Evolutionary conservation across 2,797 vertebrate genomes (phyloP), one percentile per base, ranked within the genome.

Genomic region (Gallinago stenura): DNA sequence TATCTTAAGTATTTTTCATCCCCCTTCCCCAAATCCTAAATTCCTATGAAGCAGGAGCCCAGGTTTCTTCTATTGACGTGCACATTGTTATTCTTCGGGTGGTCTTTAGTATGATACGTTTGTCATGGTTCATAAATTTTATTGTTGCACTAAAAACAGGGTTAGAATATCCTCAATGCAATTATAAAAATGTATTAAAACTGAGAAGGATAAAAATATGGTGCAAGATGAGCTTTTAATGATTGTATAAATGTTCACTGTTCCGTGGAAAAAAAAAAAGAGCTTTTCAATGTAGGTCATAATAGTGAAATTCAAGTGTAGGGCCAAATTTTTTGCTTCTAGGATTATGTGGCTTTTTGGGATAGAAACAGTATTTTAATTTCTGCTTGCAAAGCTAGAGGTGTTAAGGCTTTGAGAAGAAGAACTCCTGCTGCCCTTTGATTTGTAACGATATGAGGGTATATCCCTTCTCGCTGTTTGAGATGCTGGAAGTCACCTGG

Each of bases 141-240:
- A 98, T 98, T 96, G 98, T 97, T 98, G 97, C 97, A 98, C 97
- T 98, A 98, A 98, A 98, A 98, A 98, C 97, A 98, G 97, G 97
- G 97, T 97, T 97, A 98, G 98, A 98, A 98, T 98, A 98, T 98
- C 97, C 98, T 98, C 98, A 95, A 87, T 97, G 98, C 97, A 98
- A 98, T 98, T 98, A 98, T 97, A 98, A 98, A 98, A 98, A 98
- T 98, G 97, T 98, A 98, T 98, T 98, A 98, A 98, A 98, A 98
- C 97, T 97, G 97, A 96, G 97, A 97, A 97, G 97, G 97, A 97
- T 97, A 98, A 95, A 98, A 98, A 97, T 97, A 98, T 90, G 95
- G 97, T 81, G 81, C 97, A 93, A 95, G 98, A 98, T 98, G 97
- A 94, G 97, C 96, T 98, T 98, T 98, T 98, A 98, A 98, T 98